Evolutionary conservation across 2,113 vertebrate genomes (phyloP).

Genomic region (Dinomys branickii): DNA sequence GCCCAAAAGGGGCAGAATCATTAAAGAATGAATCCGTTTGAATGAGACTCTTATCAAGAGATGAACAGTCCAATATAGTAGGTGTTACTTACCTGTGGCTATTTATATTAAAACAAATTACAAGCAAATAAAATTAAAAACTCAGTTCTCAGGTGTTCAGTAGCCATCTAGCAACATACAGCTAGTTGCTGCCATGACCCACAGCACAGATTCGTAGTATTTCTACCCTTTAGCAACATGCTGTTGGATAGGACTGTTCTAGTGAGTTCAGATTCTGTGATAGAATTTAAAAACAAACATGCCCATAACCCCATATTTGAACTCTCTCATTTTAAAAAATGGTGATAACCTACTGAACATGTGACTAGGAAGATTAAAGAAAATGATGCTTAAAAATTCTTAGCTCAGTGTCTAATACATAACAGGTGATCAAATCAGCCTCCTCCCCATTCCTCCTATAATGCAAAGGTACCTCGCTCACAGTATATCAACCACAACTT

Average conservation of each 20-base stretch:
- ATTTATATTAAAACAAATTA: background rate
- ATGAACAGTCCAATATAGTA: background rate
- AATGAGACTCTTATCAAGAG: background rate
- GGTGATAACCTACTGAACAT: background rate
- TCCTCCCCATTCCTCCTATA: background rate
- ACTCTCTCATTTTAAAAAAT: background rate
- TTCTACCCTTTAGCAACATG: background rate
- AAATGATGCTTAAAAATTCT: background rate
- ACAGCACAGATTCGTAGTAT: background rate
- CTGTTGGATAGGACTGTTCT: background rate
- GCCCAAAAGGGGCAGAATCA: background rate
- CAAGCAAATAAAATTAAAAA: constrained; percentile 1
- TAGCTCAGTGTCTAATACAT: background rate
- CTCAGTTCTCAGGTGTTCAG: background rate
- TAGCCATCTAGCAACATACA: background rate
- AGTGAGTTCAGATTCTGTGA: background rate
- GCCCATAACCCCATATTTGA: background rate
- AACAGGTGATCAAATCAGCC: background rate
- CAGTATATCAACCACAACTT: background rate
- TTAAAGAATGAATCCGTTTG: background rate
- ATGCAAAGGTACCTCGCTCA: background rate
- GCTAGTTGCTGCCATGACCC: background rate
- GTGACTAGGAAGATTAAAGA: background rate
- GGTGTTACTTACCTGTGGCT: background rate
- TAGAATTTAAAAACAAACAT: background rate